phyloP scores from a whole-genome alignment of 92 coral and sea anemone species.

The Blastomussa wellsi region DNA sequence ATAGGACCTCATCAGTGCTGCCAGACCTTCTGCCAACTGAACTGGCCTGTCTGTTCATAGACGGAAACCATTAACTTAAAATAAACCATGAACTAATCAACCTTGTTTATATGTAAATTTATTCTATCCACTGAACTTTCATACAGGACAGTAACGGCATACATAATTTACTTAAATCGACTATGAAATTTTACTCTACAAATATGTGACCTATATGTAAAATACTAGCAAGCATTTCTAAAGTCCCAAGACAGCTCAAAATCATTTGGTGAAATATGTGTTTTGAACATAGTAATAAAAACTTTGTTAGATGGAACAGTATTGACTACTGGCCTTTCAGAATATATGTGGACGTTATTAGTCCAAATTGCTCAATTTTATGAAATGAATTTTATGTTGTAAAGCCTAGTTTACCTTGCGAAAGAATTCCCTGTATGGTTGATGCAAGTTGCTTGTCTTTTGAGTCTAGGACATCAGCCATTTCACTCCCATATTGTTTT shows the following conservation, averaged over 20 bases:
- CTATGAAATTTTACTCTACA: background rate
- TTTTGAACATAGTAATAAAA: too few relatives aligned
- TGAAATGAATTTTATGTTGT: background rate
- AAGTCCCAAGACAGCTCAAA: background rate
- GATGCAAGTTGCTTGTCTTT: slow-evolving; percentile 69
- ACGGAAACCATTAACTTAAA: too few relatives aligned
- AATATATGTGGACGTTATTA: background rate
- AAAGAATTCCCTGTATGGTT: slow-evolving; percentile 52
- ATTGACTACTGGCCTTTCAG: background rate
- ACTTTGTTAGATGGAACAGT: background rate
- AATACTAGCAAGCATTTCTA: background rate
- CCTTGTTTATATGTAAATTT: too few relatives aligned
- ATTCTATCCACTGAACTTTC: background rate
- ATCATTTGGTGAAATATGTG: too few relatives aligned
- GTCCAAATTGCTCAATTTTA: background rate
- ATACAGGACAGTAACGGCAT: background rate
- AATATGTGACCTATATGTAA: too few relatives aligned
- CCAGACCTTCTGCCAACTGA: slow-evolving; percentile 55
- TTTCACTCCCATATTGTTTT: slow-evolving; percentile 62
- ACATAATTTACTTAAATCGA: background rate
- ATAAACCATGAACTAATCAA: background rate
- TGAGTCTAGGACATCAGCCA: slow-evolving; percentile 52
- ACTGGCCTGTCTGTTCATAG: slow-evolving; percentile 12
- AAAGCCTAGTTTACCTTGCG: slow-evolving; percentile 51
- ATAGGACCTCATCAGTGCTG: slow-evolving; percentile 67